Evolutionary conservation across 2,113 vertebrate genomes (phyloP).

Genomic region (Alectura lathami): DNA sequence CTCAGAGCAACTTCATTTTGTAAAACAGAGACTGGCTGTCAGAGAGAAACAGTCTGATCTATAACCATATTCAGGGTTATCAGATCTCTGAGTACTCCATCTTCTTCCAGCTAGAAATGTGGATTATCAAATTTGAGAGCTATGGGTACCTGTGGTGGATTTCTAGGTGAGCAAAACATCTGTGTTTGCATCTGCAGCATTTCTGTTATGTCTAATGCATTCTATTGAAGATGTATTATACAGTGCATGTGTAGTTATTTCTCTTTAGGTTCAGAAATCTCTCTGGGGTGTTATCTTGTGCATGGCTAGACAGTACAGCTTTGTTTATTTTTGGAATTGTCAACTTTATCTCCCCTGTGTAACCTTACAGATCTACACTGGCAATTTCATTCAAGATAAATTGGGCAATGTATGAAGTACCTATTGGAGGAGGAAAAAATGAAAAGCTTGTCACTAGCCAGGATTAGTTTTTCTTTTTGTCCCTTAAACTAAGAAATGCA

Average conservation of each 20-base stretch:
- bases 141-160: background rate
- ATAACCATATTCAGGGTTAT: background rate
- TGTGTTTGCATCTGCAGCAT: background rate
- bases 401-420: background rate
- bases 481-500: background rate
- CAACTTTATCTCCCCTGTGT: background rate
- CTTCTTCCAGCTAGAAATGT: background rate
- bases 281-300: background rate
- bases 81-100: background rate
- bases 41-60: background rate
- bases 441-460: background rate
- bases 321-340: background rate
- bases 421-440: background rate
- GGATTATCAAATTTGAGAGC: background rate
- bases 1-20: background rate
- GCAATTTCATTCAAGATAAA: conserved; percentile 24
- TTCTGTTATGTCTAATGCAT: background rate
- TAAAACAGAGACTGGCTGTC: background rate
- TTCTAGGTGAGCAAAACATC: background rate
- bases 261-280: background rate
- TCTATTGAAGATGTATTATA: background rate
- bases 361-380: background rate
- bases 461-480: background rate
- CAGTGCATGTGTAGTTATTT: background rate
- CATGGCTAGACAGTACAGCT: background rate